phyloP scores from a whole-genome alignment of 2,888 invertebrate genomes.

The Leucophenga maculata region DNA sequence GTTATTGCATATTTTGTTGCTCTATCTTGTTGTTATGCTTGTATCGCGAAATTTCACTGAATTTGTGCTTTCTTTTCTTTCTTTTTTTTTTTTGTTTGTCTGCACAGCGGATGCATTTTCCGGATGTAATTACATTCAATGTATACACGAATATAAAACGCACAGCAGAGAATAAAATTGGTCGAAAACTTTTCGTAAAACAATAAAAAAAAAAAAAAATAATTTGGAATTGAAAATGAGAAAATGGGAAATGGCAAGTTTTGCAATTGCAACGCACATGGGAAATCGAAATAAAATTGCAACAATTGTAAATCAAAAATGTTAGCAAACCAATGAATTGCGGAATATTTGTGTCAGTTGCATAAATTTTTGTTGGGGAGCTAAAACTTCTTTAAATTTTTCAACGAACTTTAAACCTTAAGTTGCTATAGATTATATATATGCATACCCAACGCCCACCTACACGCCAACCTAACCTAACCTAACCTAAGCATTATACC shows the following conservation, averaged over 20 bases:
- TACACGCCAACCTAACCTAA: not conserved
- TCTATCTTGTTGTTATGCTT: not conserved
- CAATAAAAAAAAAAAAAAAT: not conserved
- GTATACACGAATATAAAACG: not conserved
- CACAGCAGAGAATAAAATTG: not conserved
- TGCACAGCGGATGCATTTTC: not conserved
- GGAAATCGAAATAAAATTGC: conserved; percentile 17
- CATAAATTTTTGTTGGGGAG: not conserved
- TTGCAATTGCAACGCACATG: not conserved
- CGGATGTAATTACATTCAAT: conserved; percentile 23
- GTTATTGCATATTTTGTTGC: not conserved
- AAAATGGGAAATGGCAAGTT: too few species aligned
- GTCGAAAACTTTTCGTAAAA: too few species aligned
- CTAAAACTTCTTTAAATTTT: not conserved
- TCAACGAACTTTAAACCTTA: not conserved
- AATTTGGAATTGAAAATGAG: not conserved
- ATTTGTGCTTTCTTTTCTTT: too few species aligned
- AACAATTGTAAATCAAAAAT: not conserved
- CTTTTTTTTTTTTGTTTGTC: not conserved
- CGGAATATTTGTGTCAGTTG: not conserved
- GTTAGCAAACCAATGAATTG: not conserved
- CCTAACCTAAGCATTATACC: too few species aligned
- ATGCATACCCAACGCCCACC: too few species aligned
- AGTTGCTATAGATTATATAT: not conserved
- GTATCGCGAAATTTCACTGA: not conserved